phyloP scores from a whole-genome alignment of 1,140 invertebrate genomes.

The Aphis gossypii region DNA sequence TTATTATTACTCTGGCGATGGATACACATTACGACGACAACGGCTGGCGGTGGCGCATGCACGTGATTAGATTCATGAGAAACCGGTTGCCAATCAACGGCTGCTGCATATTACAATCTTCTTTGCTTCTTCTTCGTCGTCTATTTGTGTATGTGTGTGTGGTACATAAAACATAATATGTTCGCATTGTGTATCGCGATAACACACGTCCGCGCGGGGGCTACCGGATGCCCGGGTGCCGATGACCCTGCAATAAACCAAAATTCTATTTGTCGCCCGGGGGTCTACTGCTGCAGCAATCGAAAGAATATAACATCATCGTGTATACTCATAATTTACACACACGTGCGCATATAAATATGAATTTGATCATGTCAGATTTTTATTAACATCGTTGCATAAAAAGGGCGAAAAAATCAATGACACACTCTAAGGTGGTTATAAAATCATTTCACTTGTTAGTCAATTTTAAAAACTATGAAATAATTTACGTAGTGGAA shows the following conservation, averaged over 20 bases:
- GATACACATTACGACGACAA: conserved; percentile 11
- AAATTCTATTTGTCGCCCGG: conserved; percentile 25
- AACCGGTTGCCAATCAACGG: conserved; percentile 53
- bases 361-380: not conserved
- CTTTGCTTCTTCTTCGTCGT: conserved; percentile 1
- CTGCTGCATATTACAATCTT: not conserved
- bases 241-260: conserved; percentile 47
- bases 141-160: not conserved
- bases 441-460: not conserved
- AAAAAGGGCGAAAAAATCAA: not conserved
- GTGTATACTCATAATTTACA: not conserved
- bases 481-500: not conserved
- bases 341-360: not conserved
- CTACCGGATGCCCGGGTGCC: conserved; percentile 27
- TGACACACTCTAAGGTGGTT: not conserved
- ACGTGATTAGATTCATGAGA: conserved; percentile 5
- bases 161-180: not conserved
- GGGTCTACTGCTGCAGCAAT: not conserved
- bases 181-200: not conserved
- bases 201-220: not conserved
- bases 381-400: not conserved
- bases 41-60: not conserved
- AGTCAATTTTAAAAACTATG: not conserved
- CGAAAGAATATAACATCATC: not conserved
- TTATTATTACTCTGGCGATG: conserved; percentile 32